Evolutionary conservation across 2,888 invertebrate species (phyloP), one percentile per base, ranked within the genome.

Genomic region (Diarsia mendica): DNA sequence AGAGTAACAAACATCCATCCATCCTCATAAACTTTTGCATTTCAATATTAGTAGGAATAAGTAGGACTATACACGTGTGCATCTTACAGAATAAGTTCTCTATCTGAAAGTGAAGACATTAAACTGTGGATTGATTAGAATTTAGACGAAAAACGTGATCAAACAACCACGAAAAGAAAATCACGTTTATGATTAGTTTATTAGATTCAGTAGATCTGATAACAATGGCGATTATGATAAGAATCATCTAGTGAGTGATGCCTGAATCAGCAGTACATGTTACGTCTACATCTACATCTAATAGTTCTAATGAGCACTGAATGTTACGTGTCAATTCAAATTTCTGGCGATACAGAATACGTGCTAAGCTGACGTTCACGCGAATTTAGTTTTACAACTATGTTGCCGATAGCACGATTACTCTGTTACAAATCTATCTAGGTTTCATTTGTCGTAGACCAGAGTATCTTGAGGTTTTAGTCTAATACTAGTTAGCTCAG

Each of bases 271-370:
- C 82, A 78, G 28, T 55, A 33, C 72, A 58, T 23, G 6, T 61
- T 61, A 80, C 81, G 81, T 80, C n/a, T n/a, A n/a, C n/a, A 28
- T 28, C 64, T 80, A 39, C 64, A 49, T 10, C 8, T 8, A 18
- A 20, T 0, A 39, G 20, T 11, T 39, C 39, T 39, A 80, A 49
- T 75, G 82, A 75, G 65, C 82, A 81, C 23, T 55, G 46, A 80
- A 51, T 23, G 6, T 61, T 61, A 80, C 81, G 81, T 80, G 75
- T 80, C 51, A 51, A 72, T 60, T 28, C 8, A 13, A 15, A 0
- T 48, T 11, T 11, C 68, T 63, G 28, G 13, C 53, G 80, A 13
- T 18, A 46, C 33, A 10, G 20, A 33, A 63, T 73, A 77, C 78
- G 78, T 78, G 82, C 61, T 61, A 13, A 13, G 13, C 33, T 60